Evolutionary conservation across 1,140 invertebrate genomes (phyloP).

Genomic region (Drosophila insularis): DNA sequence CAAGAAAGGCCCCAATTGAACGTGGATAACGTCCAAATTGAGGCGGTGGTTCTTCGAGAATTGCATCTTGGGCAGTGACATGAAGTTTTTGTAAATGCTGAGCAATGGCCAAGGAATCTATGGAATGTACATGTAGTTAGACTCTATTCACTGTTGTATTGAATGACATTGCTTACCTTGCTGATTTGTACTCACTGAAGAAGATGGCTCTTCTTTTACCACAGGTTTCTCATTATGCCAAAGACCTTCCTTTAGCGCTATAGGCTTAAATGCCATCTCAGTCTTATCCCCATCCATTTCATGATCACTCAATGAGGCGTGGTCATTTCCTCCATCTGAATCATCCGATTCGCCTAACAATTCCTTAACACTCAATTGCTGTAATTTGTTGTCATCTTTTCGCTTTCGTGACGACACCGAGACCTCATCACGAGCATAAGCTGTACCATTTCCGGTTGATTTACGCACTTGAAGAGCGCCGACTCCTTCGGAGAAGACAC

Average conservation of each 20-base stretch:
- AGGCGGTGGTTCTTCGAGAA: conserved; percentile 52
- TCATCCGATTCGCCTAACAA: conserved; percentile 57
- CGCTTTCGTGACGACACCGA: conserved; percentile 54
- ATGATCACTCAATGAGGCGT: conserved; percentile 35
- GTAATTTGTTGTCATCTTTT: conserved; percentile 54
- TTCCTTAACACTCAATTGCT: conserved; percentile 37
- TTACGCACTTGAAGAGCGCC: conserved; percentile 65
- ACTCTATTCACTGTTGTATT: neutral
- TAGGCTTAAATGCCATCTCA: conserved; percentile 64
- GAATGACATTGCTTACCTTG: conserved; percentile 14
- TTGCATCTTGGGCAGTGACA: conserved; percentile 28
- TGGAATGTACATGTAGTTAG: neutral
- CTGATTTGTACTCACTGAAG: conserved; percentile 5
- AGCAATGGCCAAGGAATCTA: conserved; percentile 52
- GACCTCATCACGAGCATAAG: conserved; percentile 58
- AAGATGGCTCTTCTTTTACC: conserved; percentile 42
- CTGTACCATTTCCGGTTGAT: conserved; percentile 38
- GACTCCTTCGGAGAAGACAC: conserved; percentile 77
- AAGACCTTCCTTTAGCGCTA: conserved; percentile 67
- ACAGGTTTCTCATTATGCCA: conserved; percentile 57
- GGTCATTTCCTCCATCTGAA: conserved; percentile 52
- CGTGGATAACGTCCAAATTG: conserved; percentile 70
- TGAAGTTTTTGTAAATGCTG: conserved; percentile 55
- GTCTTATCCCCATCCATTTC: conserved; percentile 69
- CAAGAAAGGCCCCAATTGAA: conserved; percentile 58